Conservation (phyloP, 2,113 vertebrate genomes). For the Brachyistius frenatus region DNA sequence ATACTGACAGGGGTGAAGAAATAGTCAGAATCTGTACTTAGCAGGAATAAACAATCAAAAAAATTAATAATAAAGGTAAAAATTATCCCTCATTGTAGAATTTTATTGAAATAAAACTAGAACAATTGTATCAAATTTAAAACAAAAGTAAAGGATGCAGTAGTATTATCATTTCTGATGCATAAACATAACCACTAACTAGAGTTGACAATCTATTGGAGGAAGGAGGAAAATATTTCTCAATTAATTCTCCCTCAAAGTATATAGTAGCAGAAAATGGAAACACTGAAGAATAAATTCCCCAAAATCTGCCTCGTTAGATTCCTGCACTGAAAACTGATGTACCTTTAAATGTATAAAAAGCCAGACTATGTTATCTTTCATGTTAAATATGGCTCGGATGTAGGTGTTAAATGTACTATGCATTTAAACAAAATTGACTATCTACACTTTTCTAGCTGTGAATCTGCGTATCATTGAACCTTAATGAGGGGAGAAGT, state of each 20-base stretch:
- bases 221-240: too few relatives aligned
- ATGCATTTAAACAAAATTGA: neutral
- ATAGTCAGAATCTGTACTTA: neutral
- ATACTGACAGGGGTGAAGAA: neutral
- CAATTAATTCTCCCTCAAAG: too few relatives aligned
- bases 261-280: too few relatives aligned
- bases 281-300: too few relatives aligned
- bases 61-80: neutral
- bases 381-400: neutral
- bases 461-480: neutral
- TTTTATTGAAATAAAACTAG: too few relatives aligned
- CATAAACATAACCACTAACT: too few relatives aligned
- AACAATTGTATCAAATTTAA: too few relatives aligned
- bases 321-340: neutral
- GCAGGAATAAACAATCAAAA: neutral
- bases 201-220: too few relatives aligned
- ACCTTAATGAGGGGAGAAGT: constrained; percentile 22
- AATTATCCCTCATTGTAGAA: neutral
- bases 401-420: constrained; percentile 1
- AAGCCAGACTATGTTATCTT: neutral
- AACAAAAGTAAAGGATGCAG: too few relatives aligned
- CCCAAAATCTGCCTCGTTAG: too few relatives aligned
- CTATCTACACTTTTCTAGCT: neutral
- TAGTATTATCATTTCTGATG: too few relatives aligned
- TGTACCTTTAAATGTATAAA: neutral